phyloP scores from a whole-genome alignment of 2,888 invertebrate species.

The Melanostoma mellinum region DNA sequence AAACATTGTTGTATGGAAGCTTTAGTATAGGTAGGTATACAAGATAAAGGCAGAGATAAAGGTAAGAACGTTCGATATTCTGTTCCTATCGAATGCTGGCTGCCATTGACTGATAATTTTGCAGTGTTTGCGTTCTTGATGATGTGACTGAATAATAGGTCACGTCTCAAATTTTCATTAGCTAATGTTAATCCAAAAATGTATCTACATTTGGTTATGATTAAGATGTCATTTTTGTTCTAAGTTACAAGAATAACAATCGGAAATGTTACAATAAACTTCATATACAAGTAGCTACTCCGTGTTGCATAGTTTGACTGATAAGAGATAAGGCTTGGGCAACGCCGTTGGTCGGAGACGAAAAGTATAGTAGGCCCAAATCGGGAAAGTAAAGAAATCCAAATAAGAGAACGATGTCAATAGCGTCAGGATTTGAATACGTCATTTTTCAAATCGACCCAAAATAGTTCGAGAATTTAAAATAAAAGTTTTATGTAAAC shows the following conservation, averaged over 20 bases:
- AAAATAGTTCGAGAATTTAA: too few relatives aligned
- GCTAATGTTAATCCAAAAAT: constrained; percentile 3
- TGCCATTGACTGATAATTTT: constrained; percentile 41
- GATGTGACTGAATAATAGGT: constrained; percentile 32
- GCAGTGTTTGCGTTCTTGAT: constrained; percentile 37
- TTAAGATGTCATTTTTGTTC: constrained; percentile 23
- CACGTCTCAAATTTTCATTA: constrained; percentile 30
- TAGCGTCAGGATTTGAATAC: too few relatives aligned
- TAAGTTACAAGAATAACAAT: neutral
- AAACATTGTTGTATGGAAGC: constrained; percentile 1
- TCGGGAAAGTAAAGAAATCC: too few relatives aligned
- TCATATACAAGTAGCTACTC: too few relatives aligned
- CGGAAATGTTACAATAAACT: too few relatives aligned
- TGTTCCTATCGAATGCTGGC: constrained; percentile 27
- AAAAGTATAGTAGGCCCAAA: too few relatives aligned
- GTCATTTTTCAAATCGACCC: too few relatives aligned
- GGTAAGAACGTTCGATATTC: neutral
- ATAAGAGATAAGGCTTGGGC: too few relatives aligned
- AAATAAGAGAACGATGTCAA: too few relatives aligned
- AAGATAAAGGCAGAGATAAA: neutral
- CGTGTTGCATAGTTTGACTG: too few relatives aligned
- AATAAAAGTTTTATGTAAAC: too few relatives aligned
- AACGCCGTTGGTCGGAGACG: too few relatives aligned
- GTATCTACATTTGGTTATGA: constrained; percentile 24
- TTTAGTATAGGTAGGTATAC: neutral